Percentiles rank a stretch among this genome's conserved stretches.
Conservation (phyloP, 2,888 invertebrate species). For the Spodoptera exigua region DNA sequence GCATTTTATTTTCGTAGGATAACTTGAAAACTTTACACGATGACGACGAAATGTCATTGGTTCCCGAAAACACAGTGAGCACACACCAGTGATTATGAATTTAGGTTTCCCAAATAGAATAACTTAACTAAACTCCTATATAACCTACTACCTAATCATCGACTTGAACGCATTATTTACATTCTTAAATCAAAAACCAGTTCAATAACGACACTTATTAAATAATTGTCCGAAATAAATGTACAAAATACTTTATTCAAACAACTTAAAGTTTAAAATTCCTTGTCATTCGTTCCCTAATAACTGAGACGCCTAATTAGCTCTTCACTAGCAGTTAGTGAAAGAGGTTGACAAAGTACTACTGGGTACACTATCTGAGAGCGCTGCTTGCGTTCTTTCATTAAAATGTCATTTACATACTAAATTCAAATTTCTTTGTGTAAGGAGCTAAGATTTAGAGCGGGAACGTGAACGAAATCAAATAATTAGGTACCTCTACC, state of each 20-base stretch:
- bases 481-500: constrained; percentile 56
- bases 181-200: too few relatives aligned
- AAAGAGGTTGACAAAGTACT: constrained; percentile 49
- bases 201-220: too few relatives aligned
- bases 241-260: not conserved
- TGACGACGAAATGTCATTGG: too few relatives aligned
- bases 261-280: not conserved
- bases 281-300: not conserved
- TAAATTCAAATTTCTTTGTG: constrained; percentile 60
- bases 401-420: constrained; percentile 67
- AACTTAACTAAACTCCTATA: too few relatives aligned
- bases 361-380: constrained; percentile 31
- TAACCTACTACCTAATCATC: too few relatives aligned
- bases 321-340: constrained; percentile 11
- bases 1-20: too few relatives aligned
- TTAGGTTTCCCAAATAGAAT: too few relatives aligned
- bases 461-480: constrained; percentile 60
- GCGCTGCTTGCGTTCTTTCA: constrained; percentile 48
- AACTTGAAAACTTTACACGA: too few relatives aligned
- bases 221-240: too few relatives aligned
- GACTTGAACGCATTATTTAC: too few relatives aligned
- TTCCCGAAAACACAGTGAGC: too few relatives aligned
- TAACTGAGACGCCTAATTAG: constrained; percentile 27
- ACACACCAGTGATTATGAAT: too few relatives aligned
- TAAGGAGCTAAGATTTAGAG: constrained; percentile 58